Base-by-base conservation (phyloP, 2,113 vertebrate genomes). In the Phalacrocorax pelagicus region DNA sequence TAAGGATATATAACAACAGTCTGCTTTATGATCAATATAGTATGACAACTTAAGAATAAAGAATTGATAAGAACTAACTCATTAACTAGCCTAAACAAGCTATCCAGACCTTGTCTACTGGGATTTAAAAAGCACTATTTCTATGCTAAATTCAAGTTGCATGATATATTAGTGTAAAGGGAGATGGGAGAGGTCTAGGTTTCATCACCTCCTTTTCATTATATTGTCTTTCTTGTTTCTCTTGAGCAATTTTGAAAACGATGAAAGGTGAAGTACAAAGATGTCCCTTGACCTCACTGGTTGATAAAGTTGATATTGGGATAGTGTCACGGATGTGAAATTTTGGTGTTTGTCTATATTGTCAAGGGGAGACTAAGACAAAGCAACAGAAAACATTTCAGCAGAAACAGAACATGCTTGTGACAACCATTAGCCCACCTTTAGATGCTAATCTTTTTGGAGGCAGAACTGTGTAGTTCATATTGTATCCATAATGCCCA, bases 251-350 rank as follows among this genome's bases (percentile, higher is more conserved):
- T 58, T 19, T 29, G 21, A 88, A 75, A 4, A 6, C 7, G 13
- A 34, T n/a, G 29, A 42, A 32, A n/a, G 17, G 13, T 59, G 20
- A 87, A 69, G 8, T 40, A 59, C 16, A 11, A 62, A 75, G 24
- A 61, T 47, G 46, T 65, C 17, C 21, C 32, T 80, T 86, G 32
- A 80, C 65, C 12, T 81, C 51, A 47, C 17, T 66, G 17, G 20
- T 59, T 12, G 0, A 1, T 81, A 24, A 26, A 69, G 8, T 2
- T 61, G n/a, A 42, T 40, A 52, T 32, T 73, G 29, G 12, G 17
- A 72, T 14, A 57, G 4, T 15, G 15, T 18, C 5, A 49, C 29
- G 0, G 0, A 34, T 11, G 9, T 3, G 70, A 32, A 61, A 47
- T 81, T 65, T 59, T 88, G 15, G 4, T 52, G 11, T 22, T 55